Evolutionary conservation across 2,113 vertebrate genomes (phyloP), one percentile per base, ranked within the genome.

Genomic region (Pardalotus punctatus): DNA sequence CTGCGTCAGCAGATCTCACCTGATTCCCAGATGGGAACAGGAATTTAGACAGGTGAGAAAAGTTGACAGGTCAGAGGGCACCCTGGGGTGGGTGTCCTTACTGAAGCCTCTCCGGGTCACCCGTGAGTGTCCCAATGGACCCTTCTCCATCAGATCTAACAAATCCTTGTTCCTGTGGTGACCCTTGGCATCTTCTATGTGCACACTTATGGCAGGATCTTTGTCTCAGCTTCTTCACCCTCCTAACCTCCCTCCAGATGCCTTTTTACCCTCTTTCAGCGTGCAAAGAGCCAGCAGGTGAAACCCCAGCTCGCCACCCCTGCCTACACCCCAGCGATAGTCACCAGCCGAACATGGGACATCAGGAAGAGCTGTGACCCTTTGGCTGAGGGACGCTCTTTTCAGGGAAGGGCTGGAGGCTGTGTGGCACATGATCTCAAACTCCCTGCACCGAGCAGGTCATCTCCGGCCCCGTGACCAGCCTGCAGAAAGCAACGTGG

Each of bases 321-420:
- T 73, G 35, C 51, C 76, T 54, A 22, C 9, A 27, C 14, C 10
- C 4, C 78, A 54, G 61, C 0, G 0, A 50, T 0, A 85, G 7
- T 51, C 74, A 74, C 21, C 38, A 45, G 45, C 28, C 20, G 35
- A 65, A 31, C 0, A 0, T 1, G 6, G 67, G 38, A 24, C 33
- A 21, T 5, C 2, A 13, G 33, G 28, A 31, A 40, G 45, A 72
- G 62, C 81, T 61, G 15, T 40, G 80, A 60, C 4, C 7, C 42
- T 11, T 50, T 0, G 10, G 20, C 31, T 51, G 17, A 22, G 47
- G 24, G 36, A 43, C 36, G 47, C 3, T 88, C 7, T 66, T 67
- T 25, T 0, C 0, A 11, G 18, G 18, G 53, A 4, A 74, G 51
- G n/a, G 50, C 43, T 43, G 64, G 40, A 17, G 21, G 14, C 13